Conservation (phyloP, 2,888 invertebrate genomes). For the Cremastinae sp. region DNA sequence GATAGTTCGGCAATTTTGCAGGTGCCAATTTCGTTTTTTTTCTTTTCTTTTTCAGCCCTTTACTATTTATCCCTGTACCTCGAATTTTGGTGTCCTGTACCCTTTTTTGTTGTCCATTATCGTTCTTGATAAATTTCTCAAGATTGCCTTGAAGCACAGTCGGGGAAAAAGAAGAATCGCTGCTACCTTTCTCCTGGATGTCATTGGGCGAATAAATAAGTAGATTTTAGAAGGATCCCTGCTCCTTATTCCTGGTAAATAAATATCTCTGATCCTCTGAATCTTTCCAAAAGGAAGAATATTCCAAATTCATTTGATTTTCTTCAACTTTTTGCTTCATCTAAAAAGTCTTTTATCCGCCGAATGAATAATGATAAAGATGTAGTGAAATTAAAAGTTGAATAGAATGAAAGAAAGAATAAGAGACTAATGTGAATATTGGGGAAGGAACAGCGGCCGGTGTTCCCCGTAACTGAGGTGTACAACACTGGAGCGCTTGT, state of each 20-base stretch:
- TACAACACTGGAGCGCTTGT: slow-evolving; percentile 83
- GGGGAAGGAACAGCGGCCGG: slow-evolving; percentile 83
- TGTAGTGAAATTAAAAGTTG: too few species aligned
- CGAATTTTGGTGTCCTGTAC: not conserved
- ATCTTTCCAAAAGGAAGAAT: too few species aligned
- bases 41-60: not conserved
- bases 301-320: too few species aligned
- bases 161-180: slow-evolving; percentile 50
- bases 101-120: not conserved
- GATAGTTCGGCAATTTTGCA: slow-evolving; percentile 89
- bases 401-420: too few species aligned
- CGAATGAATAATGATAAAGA: too few species aligned
- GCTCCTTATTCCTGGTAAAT: not conserved
- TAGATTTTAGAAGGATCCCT: slow-evolving; percentile 10
- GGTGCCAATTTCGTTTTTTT: slow-evolving; percentile 76
- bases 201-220: slow-evolving; percentile 42
- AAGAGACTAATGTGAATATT: too few species aligned
- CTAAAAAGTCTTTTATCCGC: too few species aligned
- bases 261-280: too few species aligned
- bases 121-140: slow-evolving; percentile 13
- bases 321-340: too few species aligned
- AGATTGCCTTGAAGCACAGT: slow-evolving; percentile 51
- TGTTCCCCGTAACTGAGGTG: slow-evolving; percentile 84
- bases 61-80: not conserved
- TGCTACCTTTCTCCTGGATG: slow-evolving; percentile 48